Evolutionary conservation across 2,113 vertebrate species (phyloP).

Genomic region (Carassius gibelio): DNA sequence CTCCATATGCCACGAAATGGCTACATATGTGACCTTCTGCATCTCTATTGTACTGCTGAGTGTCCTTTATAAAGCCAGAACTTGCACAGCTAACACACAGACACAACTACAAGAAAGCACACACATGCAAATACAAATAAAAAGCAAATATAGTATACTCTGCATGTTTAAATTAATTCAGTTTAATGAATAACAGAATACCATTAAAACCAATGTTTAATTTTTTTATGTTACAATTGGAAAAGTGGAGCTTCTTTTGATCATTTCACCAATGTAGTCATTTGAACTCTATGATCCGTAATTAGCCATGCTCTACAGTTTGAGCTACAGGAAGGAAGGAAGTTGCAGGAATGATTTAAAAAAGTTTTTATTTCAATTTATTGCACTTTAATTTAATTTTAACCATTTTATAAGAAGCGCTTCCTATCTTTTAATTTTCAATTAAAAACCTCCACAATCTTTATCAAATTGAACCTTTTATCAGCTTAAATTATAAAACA

Average conservation of each 20-base stretch:
- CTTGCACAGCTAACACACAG: not conserved
- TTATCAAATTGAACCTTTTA: not conserved
- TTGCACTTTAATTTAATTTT: not conserved
- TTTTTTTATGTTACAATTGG: not conserved
- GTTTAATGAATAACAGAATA: not conserved
- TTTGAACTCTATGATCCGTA: not conserved
- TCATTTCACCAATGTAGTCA: not conserved
- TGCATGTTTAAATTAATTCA: not conserved
- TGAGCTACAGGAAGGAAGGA: not conserved
- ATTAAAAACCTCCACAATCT: not conserved
- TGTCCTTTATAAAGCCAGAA: not conserved
- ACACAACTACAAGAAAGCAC: too few relatives aligned
- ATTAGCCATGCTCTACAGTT: too few relatives aligned
- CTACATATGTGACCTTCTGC: constrained; percentile 21
- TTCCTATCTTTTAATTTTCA: not conserved
- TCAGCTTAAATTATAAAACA: not conserved
- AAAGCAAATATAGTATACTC: too few relatives aligned
- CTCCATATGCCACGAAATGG: constrained; percentile 36
- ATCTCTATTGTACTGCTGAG: constrained; percentile 21
- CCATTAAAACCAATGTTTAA: not conserved
- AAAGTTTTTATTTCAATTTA: not conserved
- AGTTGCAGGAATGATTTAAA: too few relatives aligned
- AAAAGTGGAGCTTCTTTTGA: not conserved
- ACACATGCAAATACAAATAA: not conserved
- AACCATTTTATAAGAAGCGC: not conserved